These are phyloP conservation scores for Lordiphosa fenestrarum DNA, from an alignment of 2,888 invertebrate genomes.

Conservation along the genomic window DNA sequence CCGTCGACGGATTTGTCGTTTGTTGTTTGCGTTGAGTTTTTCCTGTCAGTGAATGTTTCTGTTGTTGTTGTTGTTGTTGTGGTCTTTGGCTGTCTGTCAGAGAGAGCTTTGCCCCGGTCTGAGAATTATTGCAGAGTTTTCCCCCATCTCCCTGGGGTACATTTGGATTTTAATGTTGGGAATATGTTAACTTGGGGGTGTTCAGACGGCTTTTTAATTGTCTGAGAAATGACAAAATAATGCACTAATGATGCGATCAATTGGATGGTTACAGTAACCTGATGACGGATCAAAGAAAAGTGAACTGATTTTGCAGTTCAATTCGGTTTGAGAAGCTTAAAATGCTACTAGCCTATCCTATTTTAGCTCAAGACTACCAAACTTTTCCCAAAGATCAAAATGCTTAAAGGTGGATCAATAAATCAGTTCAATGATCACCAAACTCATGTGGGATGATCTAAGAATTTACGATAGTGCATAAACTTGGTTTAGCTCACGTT, in stretches of 20 bases:
- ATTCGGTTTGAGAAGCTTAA: too few relatives aligned
- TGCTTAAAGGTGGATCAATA: neutral
- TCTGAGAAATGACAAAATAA: too few relatives aligned
- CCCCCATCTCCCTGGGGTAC: conserved; percentile 8
- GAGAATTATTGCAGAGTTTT: conserved; percentile 4
- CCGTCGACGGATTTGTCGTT: conserved; percentile 65
- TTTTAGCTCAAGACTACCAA: too few relatives aligned
- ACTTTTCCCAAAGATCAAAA: too few relatives aligned
- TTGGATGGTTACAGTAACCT: too few relatives aligned
- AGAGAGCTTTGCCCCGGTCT: conserved; percentile 23
- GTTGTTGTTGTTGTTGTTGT: conserved; percentile 34
- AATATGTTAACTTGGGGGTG: too few relatives aligned
- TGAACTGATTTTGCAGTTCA: too few relatives aligned
- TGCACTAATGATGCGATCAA: neutral
- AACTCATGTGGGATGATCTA: conserved; percentile 30
- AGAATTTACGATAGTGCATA: conserved; percentile 45
- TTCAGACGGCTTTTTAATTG: too few relatives aligned
- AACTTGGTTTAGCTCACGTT: conserved; percentile 33
- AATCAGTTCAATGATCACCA: neutral
- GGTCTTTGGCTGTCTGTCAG: conserved; percentile 31
- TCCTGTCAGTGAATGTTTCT: conserved; percentile 56
- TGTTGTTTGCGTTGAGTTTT: conserved; percentile 52
- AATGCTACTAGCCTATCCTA: too few relatives aligned
- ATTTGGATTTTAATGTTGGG: too few relatives aligned
- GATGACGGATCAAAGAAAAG: too few relatives aligned